Base-by-base conservation (phyloP, 1,140 invertebrate species). In the Catajapyx aquilonaris region DNA sequence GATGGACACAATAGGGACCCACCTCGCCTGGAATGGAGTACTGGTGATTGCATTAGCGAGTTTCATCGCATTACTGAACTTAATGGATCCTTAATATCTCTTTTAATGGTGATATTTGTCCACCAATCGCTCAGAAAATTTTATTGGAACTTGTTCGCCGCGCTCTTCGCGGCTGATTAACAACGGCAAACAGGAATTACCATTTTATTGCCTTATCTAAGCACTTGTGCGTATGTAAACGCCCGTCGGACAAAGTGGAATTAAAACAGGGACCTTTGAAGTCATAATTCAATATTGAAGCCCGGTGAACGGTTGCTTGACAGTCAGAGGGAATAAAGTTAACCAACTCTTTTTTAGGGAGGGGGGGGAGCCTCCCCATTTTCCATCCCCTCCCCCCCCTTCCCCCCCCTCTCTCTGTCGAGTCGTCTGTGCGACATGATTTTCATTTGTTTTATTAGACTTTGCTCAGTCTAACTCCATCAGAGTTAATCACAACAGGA, bases 161-260 rank as follows among this genome's bases (percentile, higher is more conserved):
- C 42, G 39, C 39, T 32, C 42, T 37, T 48, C 34, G 48, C 50
- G 52, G 45, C 46, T 64, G 61, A 60, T 64, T 64, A 63, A 56
- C 54, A 57, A 60, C 49, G 50, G 55, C 59, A 63, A 64, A 64
- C 60, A 62, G 53, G 54, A 61, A 64, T 64, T 64, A 64, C 48
- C 61, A 64, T 64, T 64, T 64, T 64, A 64, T 64, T 64, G 61
- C 59, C 46, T 55, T 57, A 62, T 53, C 59, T 60, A 44, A 41
- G 38, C 38, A 41, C 38, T 40, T 41, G 39, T 34, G 39, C 37
- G 41, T 38, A 32, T 41, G 38, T 36, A 33, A 34, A 31, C 39
- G 42, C 42, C 39, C 38, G 40, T 21, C 38, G 44, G 43, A 46
- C 43, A 45, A 45, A 46, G 45, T 46, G 43, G 44, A 46, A 46